Percentiles rank a stretch among this genome's conserved stretches.
phyloP scores from a whole-genome alignment of 1,140 invertebrate genomes.

The Microplitis demolitor region DNA sequence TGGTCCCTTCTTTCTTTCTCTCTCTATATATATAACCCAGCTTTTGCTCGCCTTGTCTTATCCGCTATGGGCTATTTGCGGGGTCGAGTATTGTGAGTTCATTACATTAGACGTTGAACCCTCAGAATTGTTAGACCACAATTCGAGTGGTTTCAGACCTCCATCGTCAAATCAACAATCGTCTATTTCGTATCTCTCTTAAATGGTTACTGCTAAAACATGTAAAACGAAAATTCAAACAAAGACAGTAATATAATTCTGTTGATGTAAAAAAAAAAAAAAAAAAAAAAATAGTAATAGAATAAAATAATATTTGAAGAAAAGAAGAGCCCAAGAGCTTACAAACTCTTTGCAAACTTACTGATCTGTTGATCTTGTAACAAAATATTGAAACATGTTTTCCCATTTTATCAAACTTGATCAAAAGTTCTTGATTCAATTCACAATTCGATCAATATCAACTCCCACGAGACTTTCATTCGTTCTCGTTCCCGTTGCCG shows the following conservation, averaged over 20 bases:
- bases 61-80: constrained; percentile 2
- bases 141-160: constrained; percentile 26
- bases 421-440: constrained; percentile 4
- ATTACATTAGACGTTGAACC: constrained; percentile 29
- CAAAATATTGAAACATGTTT: neutral
- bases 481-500: too few species aligned
- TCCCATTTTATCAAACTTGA: neutral
- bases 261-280: neutral
- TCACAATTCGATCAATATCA: neutral
- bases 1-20: too few species aligned
- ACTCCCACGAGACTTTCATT: neutral
- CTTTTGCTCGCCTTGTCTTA: too few species aligned
- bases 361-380: neutral
- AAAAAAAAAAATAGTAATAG: neutral
- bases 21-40: neutral
- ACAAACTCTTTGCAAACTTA: too few species aligned
- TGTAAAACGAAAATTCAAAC: too few species aligned
- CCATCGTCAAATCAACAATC: neutral
- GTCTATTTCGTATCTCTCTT: too few species aligned
- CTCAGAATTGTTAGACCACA: constrained; percentile 14
- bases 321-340: too few species aligned
- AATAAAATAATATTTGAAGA: neutral
- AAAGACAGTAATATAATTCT: neutral
- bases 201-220: too few species aligned
- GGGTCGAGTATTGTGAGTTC: constrained; percentile 30